These are phyloP conservation scores for Achlya flavicornis DNA, from an alignment of 2,888 invertebrate species.

Conservation along the genomic window DNA sequence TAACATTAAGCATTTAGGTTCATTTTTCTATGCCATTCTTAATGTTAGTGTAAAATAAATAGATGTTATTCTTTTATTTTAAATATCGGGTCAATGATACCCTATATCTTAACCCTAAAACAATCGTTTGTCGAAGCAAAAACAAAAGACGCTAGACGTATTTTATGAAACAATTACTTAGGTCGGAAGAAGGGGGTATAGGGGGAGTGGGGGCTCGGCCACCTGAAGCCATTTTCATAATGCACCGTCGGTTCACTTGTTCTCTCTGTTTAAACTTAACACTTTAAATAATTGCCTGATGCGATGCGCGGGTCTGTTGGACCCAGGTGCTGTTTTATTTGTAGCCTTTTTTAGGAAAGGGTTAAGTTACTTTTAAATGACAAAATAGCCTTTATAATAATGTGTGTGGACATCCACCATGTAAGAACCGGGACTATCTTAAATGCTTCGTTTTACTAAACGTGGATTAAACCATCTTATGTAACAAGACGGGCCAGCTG, in stretches of 20 bases:
- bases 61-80: too few species aligned
- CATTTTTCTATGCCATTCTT: too few species aligned
- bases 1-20: too few species aligned
- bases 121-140: slow-evolving; percentile 24
- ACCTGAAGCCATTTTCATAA: slow-evolving; percentile 71
- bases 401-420: too few species aligned
- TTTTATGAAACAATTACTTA: slow-evolving; percentile 60
- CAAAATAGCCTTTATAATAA: too few species aligned
- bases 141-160: slow-evolving; percentile 26
- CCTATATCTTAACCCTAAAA: slow-evolving; percentile 13
- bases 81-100: not conserved
- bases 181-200: slow-evolving; percentile 26
- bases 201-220: slow-evolving; percentile 24
- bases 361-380: slow-evolving; percentile 22
- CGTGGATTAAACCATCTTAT: not conserved
- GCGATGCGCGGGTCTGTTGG: slow-evolving; percentile 25
- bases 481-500: too few species aligned
- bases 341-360: slow-evolving; percentile 24
- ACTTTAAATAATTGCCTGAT: slow-evolving; percentile 72
- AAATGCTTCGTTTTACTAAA: too few species aligned
- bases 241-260: slow-evolving; percentile 59
- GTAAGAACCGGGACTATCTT: too few species aligned
- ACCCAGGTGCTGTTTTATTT: slow-evolving; percentile 36
- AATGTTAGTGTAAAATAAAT: too few species aligned
- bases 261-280: slow-evolving; percentile 63